Percentiles rank a stretch among this genome's conserved stretches.
Evolutionary conservation across 1,140 invertebrate species (phyloP).

Genomic region (Caenorhabditis briggsae): DNA sequence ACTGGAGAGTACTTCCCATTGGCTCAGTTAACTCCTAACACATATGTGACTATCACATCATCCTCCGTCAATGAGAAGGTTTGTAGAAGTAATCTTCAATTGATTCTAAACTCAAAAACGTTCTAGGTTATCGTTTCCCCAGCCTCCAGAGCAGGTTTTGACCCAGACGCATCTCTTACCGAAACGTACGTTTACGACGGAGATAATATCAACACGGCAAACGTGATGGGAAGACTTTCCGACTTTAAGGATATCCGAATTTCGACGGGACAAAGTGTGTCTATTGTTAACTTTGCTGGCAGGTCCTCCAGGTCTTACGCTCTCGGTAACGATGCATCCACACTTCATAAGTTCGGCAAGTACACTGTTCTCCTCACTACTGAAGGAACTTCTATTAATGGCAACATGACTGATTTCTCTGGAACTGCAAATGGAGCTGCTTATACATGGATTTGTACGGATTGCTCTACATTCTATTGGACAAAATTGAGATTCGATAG

Average conservation of each 20-base stretch:
- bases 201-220: slow-evolving; percentile 27
- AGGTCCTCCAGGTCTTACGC: neutral
- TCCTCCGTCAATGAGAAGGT: neutral
- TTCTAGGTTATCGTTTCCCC: neutral
- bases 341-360: neutral
- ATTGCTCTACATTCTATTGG: slow-evolving; percentile 14
- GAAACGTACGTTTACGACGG: slow-evolving; percentile 3
- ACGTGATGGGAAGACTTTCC: neutral
- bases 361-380: neutral
- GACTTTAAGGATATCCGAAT: neutral
- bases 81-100: neutral
- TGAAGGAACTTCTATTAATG: neutral
- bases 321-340: slow-evolving; percentile 22
- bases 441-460: neutral
- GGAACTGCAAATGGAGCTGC: neutral
- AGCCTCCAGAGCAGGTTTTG: neutral
- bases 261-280: neutral
- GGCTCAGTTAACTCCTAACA: neutral
- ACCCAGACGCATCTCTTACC: neutral
- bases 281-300: neutral
- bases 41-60: neutral
- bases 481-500: neutral
- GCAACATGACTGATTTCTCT: neutral
- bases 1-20: slow-evolving; percentile 26
- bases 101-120: neutral